phyloP scores from a whole-genome alignment of 2,797 vertebrate genomes.

The Crenichthys baileyi region DNA sequence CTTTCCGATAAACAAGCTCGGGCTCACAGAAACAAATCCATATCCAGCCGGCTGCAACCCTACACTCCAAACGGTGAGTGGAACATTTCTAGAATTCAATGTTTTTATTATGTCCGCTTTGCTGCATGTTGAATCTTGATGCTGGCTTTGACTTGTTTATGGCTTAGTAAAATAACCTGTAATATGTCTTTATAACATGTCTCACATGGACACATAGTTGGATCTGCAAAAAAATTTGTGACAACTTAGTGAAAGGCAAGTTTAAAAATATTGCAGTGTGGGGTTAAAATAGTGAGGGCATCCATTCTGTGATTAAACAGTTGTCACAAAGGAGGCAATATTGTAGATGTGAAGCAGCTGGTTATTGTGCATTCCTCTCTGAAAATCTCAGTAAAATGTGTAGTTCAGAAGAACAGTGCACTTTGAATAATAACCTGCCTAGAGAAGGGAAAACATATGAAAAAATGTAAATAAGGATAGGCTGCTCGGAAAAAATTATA shows the following conservation, averaged over 20 bases:
- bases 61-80: constrained; percentile 69
- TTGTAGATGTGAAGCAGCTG: no score
- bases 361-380: no score
- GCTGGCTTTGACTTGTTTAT: not conserved
- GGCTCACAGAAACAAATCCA: constrained; percentile 51
- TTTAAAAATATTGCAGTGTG: not conserved
- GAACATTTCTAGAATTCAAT: not conserved
- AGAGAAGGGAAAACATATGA: no score
- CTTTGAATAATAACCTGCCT: no score
- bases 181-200: not conserved
- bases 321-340: no score
- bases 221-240: not conserved
- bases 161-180: not conserved
- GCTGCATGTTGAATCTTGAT: not conserved
- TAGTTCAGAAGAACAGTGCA: no score
- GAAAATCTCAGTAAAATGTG: no score
- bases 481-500: not conserved
- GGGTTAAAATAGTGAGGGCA: not conserved
- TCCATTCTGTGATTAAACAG: not conserved
- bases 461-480: no score
- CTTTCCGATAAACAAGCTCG: constrained; percentile 31
- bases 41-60: constrained; percentile 40
- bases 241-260: not conserved
- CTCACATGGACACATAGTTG: not conserved
- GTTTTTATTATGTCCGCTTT: not conserved